A percentile compares a stretch with the other conserved stretches of the same genome.
phyloP scores from a whole-genome alignment of 1,140 invertebrate species.

The Ceratina japonica region DNA sequence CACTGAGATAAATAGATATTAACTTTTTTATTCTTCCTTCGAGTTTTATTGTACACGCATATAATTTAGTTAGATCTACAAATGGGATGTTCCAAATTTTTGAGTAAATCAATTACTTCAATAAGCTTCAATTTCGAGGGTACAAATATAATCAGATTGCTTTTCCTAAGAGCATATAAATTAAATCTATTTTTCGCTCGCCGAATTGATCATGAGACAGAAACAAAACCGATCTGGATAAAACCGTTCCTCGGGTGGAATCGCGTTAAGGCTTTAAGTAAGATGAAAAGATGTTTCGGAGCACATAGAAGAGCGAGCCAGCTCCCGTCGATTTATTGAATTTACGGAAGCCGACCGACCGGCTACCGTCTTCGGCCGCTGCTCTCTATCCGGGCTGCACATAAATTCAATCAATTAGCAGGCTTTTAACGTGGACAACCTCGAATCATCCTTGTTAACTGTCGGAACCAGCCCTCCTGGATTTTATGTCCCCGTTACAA shows the following conservation, averaged over 20 bases:
- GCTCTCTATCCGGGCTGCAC: conserved; percentile 28
- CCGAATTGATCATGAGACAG: not conserved
- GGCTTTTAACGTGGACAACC: conserved; percentile 34
- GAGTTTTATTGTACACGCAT: no score
- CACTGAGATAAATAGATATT: no score
- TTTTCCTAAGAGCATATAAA: not conserved
- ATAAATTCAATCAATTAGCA: conserved; percentile 50
- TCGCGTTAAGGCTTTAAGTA: not conserved
- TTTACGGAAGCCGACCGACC: conserved; percentile 40
- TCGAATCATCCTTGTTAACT: conserved; percentile 48
- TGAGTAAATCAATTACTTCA: not conserved
- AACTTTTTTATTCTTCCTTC: no score
- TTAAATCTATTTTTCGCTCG: conserved; percentile 10
- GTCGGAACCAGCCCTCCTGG: conserved; percentile 9
- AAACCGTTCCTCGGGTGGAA: conserved; percentile 12
- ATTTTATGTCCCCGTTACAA: conserved; percentile 9
- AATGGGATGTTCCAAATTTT: no score
- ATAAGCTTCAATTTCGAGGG: no score
- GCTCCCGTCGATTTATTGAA: conserved; percentile 33
- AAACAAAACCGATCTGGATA: not conserved
- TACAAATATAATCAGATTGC: not conserved
- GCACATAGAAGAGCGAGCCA: not conserved
- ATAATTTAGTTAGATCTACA: no score
- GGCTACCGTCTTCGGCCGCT: conserved; percentile 35
- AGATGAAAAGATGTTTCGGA: not conserved